These are phyloP conservation scores for Mico argentatus DNA, from an alignment of 2,797 vertebrate species.

Conservation along the genomic window DNA sequence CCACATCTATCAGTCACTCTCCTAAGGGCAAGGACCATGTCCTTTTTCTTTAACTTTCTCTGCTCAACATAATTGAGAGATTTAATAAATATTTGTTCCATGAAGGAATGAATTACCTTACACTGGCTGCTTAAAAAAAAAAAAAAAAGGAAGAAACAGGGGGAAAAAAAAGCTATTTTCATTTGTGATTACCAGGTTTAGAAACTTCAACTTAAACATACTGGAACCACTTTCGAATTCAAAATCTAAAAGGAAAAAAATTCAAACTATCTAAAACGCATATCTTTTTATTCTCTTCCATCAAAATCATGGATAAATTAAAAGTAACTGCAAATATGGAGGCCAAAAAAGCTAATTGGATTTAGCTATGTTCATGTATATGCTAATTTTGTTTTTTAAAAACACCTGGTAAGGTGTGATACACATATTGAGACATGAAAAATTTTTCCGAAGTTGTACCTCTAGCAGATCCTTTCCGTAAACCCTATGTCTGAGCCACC, in stretches of 20 bases:
- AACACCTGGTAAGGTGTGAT: not conserved
- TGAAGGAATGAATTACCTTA: not conserved
- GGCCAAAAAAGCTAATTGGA: not conserved
- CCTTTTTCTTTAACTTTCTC: not conserved
- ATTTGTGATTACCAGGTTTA: not conserved
- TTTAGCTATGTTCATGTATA: not conserved
- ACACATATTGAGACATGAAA: not conserved
- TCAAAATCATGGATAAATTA: not conserved
- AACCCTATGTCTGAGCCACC: not conserved
- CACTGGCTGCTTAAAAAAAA: not conserved
- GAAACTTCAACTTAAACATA: not conserved
- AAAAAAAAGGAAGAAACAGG: not conserved
- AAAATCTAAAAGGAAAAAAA: slow-evolving; percentile 13
- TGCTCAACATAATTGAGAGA: not conserved
- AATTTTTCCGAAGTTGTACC: not conserved
- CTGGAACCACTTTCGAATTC: not conserved
- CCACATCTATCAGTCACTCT: not conserved
- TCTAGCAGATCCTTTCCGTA: not conserved
- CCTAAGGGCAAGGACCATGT: too few relatives aligned
- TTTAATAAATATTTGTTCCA: not conserved
- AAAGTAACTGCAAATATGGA: not conserved
- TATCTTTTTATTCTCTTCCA: not conserved
- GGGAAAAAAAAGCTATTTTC: not conserved
- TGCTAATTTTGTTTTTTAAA: not conserved
- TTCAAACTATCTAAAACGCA: not conserved